phyloP scores from a whole-genome alignment of 2,888 invertebrate genomes.

The Eilema caniola region DNA sequence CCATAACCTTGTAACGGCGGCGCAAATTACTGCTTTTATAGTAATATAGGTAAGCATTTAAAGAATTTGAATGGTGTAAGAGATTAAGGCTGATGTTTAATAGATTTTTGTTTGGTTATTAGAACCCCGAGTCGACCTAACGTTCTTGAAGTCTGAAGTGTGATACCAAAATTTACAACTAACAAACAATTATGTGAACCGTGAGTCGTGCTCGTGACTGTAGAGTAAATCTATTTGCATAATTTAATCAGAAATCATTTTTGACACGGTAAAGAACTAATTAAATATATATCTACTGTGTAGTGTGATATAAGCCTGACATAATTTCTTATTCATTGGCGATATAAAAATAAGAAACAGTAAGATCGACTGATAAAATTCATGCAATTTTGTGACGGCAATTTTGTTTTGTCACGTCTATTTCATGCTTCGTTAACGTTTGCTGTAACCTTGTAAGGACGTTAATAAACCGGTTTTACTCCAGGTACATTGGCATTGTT shows the following conservation, averaged over 20 bases:
- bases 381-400: slow-evolving; percentile 9
- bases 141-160: not conserved
- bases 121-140: not conserved
- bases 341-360: not conserved
- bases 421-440: slow-evolving; percentile 18
- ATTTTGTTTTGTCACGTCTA: slow-evolving; percentile 20
- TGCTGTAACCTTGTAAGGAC: slow-evolving; percentile 20
- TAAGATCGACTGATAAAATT: slow-evolving; percentile 7
- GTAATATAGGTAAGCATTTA: not conserved
- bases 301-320: not conserved
- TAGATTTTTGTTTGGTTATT: not conserved
- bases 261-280: not conserved
- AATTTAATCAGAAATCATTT: not conserved
- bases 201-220: not conserved
- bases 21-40: slow-evolving; percentile 20
- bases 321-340: not conserved
- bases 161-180: not conserved
- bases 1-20: slow-evolving; percentile 38
- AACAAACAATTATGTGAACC: not conserved
- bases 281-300: not conserved
- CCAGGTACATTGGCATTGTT: slow-evolving; percentile 15
- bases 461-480: slow-evolving; percentile 16
- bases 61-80: not conserved
- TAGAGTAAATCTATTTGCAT: no score
- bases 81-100: not conserved